Base-by-base conservation (phyloP, 2,888 invertebrate genomes). In the Crioceris asparagi region DNA sequence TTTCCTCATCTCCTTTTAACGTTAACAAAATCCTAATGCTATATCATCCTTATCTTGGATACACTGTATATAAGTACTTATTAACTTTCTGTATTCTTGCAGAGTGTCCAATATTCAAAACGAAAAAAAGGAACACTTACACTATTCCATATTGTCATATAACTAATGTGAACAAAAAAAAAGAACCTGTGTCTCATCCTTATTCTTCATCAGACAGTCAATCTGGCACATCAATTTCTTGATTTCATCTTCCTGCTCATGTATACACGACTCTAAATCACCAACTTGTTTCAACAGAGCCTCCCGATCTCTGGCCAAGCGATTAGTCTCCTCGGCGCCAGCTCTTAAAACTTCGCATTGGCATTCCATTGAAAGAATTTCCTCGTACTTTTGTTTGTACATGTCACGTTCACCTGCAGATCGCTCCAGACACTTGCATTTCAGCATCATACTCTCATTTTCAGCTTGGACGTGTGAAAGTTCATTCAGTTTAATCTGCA, bases 241-340 rank as follows among this genome's bases (percentile, higher is more conserved):
- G 25, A 74, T 72, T 61, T 74, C 74, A 47, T 70, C 67, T 36
- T 69, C 72, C 57, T 72, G 71, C 43, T 74, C 73, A 56, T 71
- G 68, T 14, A 69, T 61, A 53, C 67, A 67, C 41, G 70, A 69
- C 50, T 74, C 71, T 27, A 65, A 59, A 59, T 73, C 72, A 45
- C 68, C 64, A 23, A 73, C 54, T 58, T 70, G 70, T 47, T 69
- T 68, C 35, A 65, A 51, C 15, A 73, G 53, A 35, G 50, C 45
- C 50, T 69, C 71, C 49, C 66, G 67, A 47, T 75, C 72, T 43
- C 49, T 42, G 49, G 67, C 65, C 16, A 62, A 18, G 4, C 39
- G 26, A 32, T 49, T 52, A 6, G 52, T 52, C 32, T 53, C 51
- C 17, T 57, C 56, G 12, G 57, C 46, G 47, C 61, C 54, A 3